These are phyloP conservation scores for Samia ricini DNA, from an alignment of 1,140 invertebrate species.

Conservation along the genomic window DNA sequence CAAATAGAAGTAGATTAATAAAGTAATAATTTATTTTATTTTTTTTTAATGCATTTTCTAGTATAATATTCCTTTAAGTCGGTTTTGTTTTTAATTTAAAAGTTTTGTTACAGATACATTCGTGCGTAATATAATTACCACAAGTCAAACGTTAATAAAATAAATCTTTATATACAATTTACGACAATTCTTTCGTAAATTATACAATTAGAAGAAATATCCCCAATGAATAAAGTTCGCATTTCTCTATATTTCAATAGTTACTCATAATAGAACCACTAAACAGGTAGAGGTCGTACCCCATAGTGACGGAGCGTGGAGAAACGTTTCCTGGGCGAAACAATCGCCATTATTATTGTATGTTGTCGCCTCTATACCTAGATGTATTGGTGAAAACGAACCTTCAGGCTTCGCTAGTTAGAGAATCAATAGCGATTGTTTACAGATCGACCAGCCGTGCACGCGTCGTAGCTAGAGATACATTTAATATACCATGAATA, in stretches of 20 bases:
- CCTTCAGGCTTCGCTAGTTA: constrained; percentile 66
- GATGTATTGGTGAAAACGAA: constrained; percentile 56
- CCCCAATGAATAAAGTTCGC: neutral
- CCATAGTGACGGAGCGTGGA: constrained; percentile 50
- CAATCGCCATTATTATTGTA: constrained; percentile 56
- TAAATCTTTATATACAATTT: too few relatives aligned
- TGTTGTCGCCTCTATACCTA: neutral
- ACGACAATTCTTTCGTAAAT: too few relatives aligned
- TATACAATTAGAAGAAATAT: neutral
- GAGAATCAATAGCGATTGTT: constrained; percentile 69
- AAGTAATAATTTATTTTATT: too few relatives aligned
- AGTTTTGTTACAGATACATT: too few relatives aligned
- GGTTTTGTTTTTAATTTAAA: too few relatives aligned
- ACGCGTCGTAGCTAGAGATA: constrained; percentile 20
- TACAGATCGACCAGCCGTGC: constrained; percentile 29
- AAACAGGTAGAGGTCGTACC: constrained; percentile 32
- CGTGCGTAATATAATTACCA: too few relatives aligned
- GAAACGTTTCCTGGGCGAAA: constrained; percentile 65
- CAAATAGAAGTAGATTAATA: too few relatives aligned
- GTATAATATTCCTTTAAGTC: too few relatives aligned
- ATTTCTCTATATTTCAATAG: neutral
- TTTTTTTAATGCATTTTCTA: too few relatives aligned
- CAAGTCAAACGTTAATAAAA: too few relatives aligned
- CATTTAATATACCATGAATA: too few relatives aligned
- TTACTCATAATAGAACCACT: neutral